These are phyloP conservation scores for Indicator indicator DNA, from an alignment of 2,113 vertebrate species.

Conservation along the genomic window DNA sequence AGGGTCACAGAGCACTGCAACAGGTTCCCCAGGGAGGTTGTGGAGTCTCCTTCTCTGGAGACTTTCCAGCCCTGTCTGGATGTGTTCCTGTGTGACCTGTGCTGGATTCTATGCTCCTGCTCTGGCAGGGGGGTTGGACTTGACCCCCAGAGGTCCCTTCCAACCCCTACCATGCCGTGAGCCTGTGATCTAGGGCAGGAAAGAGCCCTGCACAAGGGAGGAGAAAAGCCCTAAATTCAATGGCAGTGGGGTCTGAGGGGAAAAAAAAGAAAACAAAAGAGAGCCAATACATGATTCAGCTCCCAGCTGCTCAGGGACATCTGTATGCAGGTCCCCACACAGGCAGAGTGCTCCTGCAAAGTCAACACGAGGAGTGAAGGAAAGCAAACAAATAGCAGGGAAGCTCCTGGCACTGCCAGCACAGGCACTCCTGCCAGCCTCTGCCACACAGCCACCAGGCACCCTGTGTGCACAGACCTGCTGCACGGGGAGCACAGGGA, in stretches of 20 bases:
- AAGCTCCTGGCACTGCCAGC: background rate
- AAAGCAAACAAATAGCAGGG: background rate
- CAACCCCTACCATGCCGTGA: no score
- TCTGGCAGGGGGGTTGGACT: no score
- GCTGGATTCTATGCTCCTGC: no score
- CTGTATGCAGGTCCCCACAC: background rate
- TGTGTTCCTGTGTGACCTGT: no score
- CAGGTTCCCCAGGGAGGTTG: no score
- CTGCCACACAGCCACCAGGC: accelerated
- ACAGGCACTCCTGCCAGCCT: background rate
- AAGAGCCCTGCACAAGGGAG: constrained; percentile 8
- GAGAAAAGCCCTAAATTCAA: constrained; percentile 50
- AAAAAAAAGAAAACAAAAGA: background rate
- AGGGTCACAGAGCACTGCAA: no score
- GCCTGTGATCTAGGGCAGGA: background rate
- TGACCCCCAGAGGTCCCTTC: no score
- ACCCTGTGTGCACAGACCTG: accelerated
- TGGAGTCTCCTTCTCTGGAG: no score
- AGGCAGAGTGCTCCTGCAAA: background rate
- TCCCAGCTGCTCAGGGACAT: background rate
- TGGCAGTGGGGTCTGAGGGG: constrained; percentile 12
- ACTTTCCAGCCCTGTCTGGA: no score
- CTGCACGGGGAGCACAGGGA: accelerated
- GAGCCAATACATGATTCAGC: background rate
- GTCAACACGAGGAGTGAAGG: background rate